These are phyloP conservation scores for Eilema depressum DNA, from an alignment of 2,888 invertebrate genomes.

Conservation along the genomic window DNA sequence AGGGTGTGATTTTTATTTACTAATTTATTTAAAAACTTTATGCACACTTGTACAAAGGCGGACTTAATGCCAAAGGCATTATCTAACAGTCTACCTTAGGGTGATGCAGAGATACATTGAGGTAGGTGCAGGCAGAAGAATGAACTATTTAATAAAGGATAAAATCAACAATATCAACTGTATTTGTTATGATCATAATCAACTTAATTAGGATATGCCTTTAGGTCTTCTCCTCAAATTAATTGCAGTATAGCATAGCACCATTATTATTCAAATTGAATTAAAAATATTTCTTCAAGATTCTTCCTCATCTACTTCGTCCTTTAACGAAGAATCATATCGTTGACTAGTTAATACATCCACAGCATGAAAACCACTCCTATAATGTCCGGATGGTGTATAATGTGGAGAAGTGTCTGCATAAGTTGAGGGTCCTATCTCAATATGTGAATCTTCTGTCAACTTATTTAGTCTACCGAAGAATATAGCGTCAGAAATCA, in stretches of 20 bases:
- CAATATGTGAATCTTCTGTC: slow-evolving; percentile 19
- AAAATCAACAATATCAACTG: background rate
- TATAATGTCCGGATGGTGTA: background rate
- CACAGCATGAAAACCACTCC: background rate
- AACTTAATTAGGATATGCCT: background rate
- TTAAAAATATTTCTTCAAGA: background rate
- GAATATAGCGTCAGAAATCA: slow-evolving; percentile 25
- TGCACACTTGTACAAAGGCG: no score
- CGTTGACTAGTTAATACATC: background rate
- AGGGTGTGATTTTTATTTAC: no score
- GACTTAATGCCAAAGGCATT: no score
- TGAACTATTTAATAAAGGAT: no score
- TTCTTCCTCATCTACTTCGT: background rate
- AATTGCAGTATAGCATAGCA: background rate
- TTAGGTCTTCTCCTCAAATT: background rate
- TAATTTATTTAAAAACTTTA: no score
- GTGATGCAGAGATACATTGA: no score
- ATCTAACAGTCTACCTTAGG: no score
- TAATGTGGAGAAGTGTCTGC: background rate
- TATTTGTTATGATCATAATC: background rate
- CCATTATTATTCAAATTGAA: background rate
- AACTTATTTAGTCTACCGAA: slow-evolving; percentile 20
- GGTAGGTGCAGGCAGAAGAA: no score
- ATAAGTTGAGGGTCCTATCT: background rate
- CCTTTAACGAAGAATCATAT: slow-evolving; percentile 1